These are phyloP conservation scores for Andrena hattorfiana DNA, from an alignment of 2,888 invertebrate genomes.

Conservation along the genomic window DNA sequence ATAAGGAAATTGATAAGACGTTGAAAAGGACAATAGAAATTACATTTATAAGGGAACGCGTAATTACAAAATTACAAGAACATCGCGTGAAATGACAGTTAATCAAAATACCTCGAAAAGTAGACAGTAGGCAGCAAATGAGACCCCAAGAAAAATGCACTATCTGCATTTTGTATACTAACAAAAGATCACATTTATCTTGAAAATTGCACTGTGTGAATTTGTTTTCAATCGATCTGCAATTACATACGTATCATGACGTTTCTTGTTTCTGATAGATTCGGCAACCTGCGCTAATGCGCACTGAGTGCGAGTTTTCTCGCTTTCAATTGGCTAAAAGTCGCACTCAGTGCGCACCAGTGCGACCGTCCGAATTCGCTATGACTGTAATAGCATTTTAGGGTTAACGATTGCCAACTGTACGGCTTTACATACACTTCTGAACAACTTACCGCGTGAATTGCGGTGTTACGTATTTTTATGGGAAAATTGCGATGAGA, in stretches of 20 bases:
- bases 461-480: too few species aligned
- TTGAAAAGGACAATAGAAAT: not conserved
- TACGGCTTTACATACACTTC: not conserved
- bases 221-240: slow-evolving; percentile 42
- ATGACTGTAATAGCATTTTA: slow-evolving; percentile 43
- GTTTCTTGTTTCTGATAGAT: not conserved
- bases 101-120: slow-evolving; percentile 51
- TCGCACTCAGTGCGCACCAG: too few species aligned
- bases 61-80: slow-evolving; percentile 16
- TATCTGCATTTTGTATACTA: slow-evolving; percentile 59
- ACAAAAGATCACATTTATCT: slow-evolving; percentile 58
- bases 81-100: not conserved
- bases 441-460: not conserved
- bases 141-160: slow-evolving; percentile 51
- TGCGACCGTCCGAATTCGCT: too few species aligned
- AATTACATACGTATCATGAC: slow-evolving; percentile 40
- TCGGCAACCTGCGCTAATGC: too few species aligned
- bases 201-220: slow-evolving; percentile 2
- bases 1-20: slow-evolving; percentile 3
- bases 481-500: too few species aligned
- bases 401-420: slow-evolving; percentile 50
- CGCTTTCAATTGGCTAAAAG: too few species aligned
- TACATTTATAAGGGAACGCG: not conserved
- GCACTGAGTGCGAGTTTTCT: too few species aligned
- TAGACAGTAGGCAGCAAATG: slow-evolving; percentile 45